phyloP scores from a whole-genome alignment of 1,140 invertebrate species.

The Grapholita molesta region DNA sequence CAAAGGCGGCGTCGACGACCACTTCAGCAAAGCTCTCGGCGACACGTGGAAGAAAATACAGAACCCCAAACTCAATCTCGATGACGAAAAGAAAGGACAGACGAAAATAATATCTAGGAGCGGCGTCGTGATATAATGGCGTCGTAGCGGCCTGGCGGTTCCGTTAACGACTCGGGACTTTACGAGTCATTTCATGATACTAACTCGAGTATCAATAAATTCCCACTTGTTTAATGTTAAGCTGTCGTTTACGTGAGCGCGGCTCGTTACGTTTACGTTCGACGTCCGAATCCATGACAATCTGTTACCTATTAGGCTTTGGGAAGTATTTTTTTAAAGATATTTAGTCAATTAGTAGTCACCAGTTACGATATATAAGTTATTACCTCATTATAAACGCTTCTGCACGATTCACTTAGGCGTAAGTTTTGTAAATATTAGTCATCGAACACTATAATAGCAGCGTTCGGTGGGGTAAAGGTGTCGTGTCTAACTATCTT shows the following conservation, averaged over 20 bases:
- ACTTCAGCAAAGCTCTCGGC: slow-evolving; percentile 96
- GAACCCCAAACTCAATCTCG: slow-evolving; percentile 54
- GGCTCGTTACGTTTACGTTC: slow-evolving; percentile 11
- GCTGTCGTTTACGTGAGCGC: slow-evolving; percentile 29
- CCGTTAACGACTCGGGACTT: slow-evolving; percentile 56
- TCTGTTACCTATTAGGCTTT: slow-evolving; percentile 61
- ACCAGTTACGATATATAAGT: slow-evolving; percentile 70
- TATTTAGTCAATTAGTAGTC: slow-evolving; percentile 71
- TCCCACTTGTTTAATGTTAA: slow-evolving; percentile 60
- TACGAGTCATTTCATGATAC: slow-evolving; percentile 53
- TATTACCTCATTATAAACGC: slow-evolving; percentile 75
- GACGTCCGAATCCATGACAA: slow-evolving; percentile 53
- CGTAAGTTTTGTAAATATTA: slow-evolving; percentile 57
- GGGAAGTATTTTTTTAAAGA: slow-evolving; percentile 36
- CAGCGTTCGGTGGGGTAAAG: not conserved
- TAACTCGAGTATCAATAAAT: slow-evolving; percentile 60
- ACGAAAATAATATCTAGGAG: slow-evolving; percentile 71
- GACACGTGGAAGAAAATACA: slow-evolving; percentile 95
- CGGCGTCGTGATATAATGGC: slow-evolving; percentile 70
- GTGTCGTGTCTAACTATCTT: slow-evolving; percentile 13
- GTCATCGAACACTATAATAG: slow-evolving; percentile 27
- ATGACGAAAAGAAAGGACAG: slow-evolving; percentile 59
- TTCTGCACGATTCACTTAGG: slow-evolving; percentile 66
- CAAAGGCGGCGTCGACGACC: slow-evolving; percentile 88
- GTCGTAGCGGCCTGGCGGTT: slow-evolving; percentile 37